Evolutionary conservation across 2,888 invertebrate genomes (phyloP).

Genomic region (Epinotia bilunana): DNA sequence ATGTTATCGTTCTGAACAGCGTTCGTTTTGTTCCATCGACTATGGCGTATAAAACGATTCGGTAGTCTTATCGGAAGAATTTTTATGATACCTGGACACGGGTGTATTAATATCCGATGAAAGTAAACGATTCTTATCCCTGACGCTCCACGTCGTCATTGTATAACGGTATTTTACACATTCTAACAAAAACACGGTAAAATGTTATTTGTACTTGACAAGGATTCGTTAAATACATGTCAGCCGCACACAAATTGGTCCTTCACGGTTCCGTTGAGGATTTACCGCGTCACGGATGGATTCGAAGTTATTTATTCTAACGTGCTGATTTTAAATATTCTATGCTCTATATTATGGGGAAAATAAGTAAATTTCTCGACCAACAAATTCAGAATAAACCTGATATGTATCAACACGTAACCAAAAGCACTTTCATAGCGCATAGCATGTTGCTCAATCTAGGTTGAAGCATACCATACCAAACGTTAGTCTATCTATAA

Average conservation of each 20-base stretch:
- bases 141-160: background rate
- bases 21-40: slow-evolving; percentile 23
- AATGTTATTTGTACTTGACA: slow-evolving; percentile 37
- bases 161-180: slow-evolving; percentile 32
- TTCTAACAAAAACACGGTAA: slow-evolving; percentile 20
- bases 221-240: slow-evolving; percentile 36
- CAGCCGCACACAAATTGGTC: slow-evolving; percentile 32
- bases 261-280: slow-evolving; percentile 34
- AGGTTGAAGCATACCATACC: slow-evolving; percentile 38
- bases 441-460: slow-evolving; percentile 30
- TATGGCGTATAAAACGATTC: slow-evolving; percentile 26
- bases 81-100: slow-evolving; percentile 35
- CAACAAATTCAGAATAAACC: slow-evolving; percentile 1
- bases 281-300: slow-evolving; percentile 20
- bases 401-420: slow-evolving; percentile 16
- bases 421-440: slow-evolving; percentile 23
- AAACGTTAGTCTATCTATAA: slow-evolving; percentile 36
- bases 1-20: slow-evolving; percentile 22
- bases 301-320: slow-evolving; percentile 27
- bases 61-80: slow-evolving; percentile 37
- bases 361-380: background rate
- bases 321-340: background rate
- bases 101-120: slow-evolving; percentile 1
- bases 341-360: background rate
- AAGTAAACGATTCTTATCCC: slow-evolving; percentile 10